Percentiles rank a stretch among this genome's conserved stretches.
Conservation (phyloP, 2,888 invertebrate species). For the Mongoloraphidia duomilia region DNA sequence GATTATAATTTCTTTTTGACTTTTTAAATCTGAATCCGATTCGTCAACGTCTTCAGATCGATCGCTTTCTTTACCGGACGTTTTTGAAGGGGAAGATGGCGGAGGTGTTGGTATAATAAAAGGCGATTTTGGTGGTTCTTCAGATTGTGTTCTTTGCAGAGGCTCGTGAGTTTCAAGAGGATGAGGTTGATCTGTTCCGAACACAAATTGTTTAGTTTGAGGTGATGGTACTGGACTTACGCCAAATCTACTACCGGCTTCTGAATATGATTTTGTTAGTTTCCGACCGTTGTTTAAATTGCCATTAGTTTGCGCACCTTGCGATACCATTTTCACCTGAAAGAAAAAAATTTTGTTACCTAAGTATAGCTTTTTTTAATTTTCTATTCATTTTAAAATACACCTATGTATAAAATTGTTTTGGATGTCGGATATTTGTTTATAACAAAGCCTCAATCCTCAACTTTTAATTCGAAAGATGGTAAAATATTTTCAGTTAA, state of each 20-base stretch:
- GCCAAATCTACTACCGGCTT: slow-evolving; percentile 42
- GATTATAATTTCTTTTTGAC: slow-evolving; percentile 70
- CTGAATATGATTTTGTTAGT: slow-evolving; percentile 71
- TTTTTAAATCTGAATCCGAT: slow-evolving; percentile 36
- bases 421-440: too few relatives aligned
- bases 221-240: slow-evolving; percentile 28
- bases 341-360: slow-evolving; percentile 9
- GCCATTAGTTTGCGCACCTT: slow-evolving; percentile 82
- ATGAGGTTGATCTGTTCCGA: slow-evolving; percentile 20
- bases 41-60: slow-evolving; percentile 26
- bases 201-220: slow-evolving; percentile 19
- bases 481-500: too few relatives aligned
- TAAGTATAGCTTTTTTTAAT: background rate
- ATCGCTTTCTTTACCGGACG: slow-evolving; percentile 23
- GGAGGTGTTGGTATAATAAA: slow-evolving; percentile 45
- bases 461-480: too few relatives aligned
- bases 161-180: slow-evolving; percentile 49
- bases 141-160: slow-evolving; percentile 70
- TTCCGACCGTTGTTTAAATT: slow-evolving; percentile 53
- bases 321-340: slow-evolving; percentile 75
- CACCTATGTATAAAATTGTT: background rate
- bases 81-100: slow-evolving; percentile 8
- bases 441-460: too few relatives aligned
- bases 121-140: slow-evolving; percentile 68
- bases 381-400: background rate